Conservation (phyloP, 2,797 vertebrate genomes). For the Synaphobranchus kaupii region DNA sequence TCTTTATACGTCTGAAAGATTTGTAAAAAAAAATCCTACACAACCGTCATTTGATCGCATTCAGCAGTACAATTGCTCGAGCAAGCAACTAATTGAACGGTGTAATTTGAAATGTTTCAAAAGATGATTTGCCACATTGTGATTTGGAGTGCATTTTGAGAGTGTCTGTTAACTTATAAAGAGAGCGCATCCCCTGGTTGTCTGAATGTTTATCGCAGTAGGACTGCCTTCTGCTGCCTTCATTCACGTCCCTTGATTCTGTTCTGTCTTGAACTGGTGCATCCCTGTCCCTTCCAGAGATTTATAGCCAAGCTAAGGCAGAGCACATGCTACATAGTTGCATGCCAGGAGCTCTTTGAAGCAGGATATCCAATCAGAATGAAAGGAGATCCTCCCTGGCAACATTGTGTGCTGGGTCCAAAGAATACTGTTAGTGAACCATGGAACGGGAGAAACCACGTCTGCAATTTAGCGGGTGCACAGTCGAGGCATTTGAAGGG, state of each 20-base stretch:
- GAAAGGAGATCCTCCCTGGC: slow-evolving; percentile 37
- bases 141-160: background rate
- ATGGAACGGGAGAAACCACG: slow-evolving; percentile 27
- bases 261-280: slow-evolving; percentile 14
- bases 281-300: slow-evolving; percentile 42
- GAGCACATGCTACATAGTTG: slow-evolving; percentile 50
- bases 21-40: background rate
- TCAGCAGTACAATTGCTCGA: background rate
- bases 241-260: slow-evolving; percentile 9
- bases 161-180: background rate
- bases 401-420: slow-evolving; percentile 41
- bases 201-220: background rate
- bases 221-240: background rate
- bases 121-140: background rate
- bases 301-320: slow-evolving; percentile 47
- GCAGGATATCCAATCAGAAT: slow-evolving; percentile 32
- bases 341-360: slow-evolving; percentile 56
- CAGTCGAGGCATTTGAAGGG: slow-evolving; percentile 1
- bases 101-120: background rate
- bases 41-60: background rate
- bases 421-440: slow-evolving; percentile 13
- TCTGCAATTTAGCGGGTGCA: slow-evolving; percentile 30
- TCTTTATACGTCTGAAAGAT: background rate
- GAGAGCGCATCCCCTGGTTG: background rate
- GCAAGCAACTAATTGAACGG: background rate